A percentile compares a stretch with the other conserved stretches of the same genome.
Conservation (phyloP, 64 coral and sea anemone species). For the Pocillopora damicornis region DNA sequence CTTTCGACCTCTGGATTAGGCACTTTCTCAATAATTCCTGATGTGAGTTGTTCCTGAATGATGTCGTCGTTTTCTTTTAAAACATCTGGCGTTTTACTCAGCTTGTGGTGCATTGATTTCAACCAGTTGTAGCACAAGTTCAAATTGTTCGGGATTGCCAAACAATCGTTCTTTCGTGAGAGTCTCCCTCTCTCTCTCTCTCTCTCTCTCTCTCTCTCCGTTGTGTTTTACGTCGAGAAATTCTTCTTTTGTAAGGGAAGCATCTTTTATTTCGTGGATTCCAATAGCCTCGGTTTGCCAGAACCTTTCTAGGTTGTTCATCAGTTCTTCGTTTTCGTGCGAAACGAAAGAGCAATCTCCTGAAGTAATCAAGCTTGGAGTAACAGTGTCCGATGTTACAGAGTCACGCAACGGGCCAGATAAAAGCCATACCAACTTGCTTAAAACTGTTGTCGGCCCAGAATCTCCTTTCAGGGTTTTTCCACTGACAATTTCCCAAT, state of each 20-base stretch:
- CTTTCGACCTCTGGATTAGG: neutral
- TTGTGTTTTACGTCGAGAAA: slow-evolving; percentile 30
- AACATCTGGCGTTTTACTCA: slow-evolving; percentile 17
- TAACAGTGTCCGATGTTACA: slow-evolving; percentile 2
- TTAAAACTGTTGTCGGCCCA: neutral
- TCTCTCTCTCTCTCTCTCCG: slow-evolving; percentile 13
- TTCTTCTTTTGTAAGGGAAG: neutral
- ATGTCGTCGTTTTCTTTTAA: slow-evolving; percentile 30
- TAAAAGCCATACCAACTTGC: slow-evolving; percentile 2
- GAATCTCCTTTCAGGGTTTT: neutral
- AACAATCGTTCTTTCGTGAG: slow-evolving; percentile 34
- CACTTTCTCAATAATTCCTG: slow-evolving; percentile 36
- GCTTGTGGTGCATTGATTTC: slow-evolving; percentile 14
- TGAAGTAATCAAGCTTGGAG: slow-evolving; percentile 30
- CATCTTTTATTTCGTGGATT: neutral
- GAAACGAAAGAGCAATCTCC: slow-evolving; percentile 6
- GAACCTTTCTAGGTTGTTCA: slow-evolving; percentile 20
- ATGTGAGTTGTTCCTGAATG: slow-evolving; percentile 31
- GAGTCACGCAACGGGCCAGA: slow-evolving; percentile 11
- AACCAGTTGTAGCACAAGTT: slow-evolving; percentile 22
- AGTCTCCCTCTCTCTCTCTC: slow-evolving; percentile 1
- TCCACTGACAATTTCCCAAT: neutral
- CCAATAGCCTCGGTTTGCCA: slow-evolving; percentile 44
- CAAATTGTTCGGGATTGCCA: slow-evolving; percentile 14
- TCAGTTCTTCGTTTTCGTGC: slow-evolving; percentile 1